A percentile compares a stretch with the other conserved stretches of the same genome.
Evolutionary conservation across 2,888 invertebrate species (phyloP).

Genomic region (Drosophila crucigera): DNA sequence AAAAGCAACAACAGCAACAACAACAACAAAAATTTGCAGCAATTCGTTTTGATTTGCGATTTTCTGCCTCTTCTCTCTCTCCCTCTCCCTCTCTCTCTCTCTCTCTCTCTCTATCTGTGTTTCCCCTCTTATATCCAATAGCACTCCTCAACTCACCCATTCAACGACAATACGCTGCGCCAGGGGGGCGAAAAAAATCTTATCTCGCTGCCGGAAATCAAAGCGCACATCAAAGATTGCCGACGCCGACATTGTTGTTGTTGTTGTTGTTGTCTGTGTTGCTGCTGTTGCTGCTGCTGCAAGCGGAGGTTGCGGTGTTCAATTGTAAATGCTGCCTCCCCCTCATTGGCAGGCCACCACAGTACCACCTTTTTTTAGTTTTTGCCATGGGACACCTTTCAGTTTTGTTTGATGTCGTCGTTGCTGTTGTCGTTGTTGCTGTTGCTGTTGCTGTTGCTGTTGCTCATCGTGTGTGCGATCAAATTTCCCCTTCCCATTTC

Average conservation of each 20-base stretch:
- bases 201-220: slow-evolving; percentile 83
- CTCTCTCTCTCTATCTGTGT: neutral
- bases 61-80: slow-evolving; percentile 24
- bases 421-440: slow-evolving; percentile 18
- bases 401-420: slow-evolving; percentile 68
- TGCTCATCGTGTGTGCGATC: slow-evolving; percentile 55
- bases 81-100: neutral
- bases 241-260: slow-evolving; percentile 57
- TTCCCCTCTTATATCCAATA: neutral
- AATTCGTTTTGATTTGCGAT: slow-evolving; percentile 74
- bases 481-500: slow-evolving; percentile 52
- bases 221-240: slow-evolving; percentile 80
- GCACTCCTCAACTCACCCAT: neutral
- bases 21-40: slow-evolving; percentile 49
- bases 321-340: slow-evolving; percentile 50
- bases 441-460: slow-evolving; percentile 28
- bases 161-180: slow-evolving; percentile 9
- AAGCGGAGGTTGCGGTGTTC: slow-evolving; percentile 63
- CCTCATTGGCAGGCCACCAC: slow-evolving; percentile 32
- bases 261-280: slow-evolving; percentile 19
- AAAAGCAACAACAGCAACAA: neutral
- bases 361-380: neutral
- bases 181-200: slow-evolving; percentile 59
- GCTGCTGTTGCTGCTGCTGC: slow-evolving; percentile 37
- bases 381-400: slow-evolving; percentile 45